Conservation (phyloP, 2,797 vertebrate species). For the Percopsis omiscomaycus region DNA sequence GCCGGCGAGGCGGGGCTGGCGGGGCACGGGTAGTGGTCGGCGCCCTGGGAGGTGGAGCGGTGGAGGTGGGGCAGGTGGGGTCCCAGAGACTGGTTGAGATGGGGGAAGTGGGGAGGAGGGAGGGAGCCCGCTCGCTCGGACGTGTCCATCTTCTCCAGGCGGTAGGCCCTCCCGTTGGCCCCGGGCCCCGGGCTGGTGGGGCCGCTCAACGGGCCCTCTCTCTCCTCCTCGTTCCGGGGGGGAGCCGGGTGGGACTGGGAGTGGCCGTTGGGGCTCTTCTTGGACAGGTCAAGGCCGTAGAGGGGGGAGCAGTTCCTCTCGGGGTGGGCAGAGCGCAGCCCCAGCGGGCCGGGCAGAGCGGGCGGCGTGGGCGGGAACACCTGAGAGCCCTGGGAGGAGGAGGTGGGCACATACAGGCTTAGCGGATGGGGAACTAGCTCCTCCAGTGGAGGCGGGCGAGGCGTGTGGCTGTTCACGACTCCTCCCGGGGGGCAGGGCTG, state of each 20-base stretch:
- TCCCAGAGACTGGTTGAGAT: slow-evolving; percentile 77
- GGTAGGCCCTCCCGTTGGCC: slow-evolving; percentile 74
- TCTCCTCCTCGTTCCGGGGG: slow-evolving; percentile 79
- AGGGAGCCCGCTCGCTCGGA: slow-evolving; percentile 69
- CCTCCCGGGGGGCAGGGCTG: slow-evolving; percentile 86
- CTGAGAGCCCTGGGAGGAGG: slow-evolving; percentile 81
- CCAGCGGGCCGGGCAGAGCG: slow-evolving; percentile 73
- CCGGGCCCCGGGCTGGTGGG: slow-evolving; percentile 80
- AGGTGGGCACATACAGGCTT: slow-evolving; percentile 85
- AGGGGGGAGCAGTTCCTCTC: slow-evolving; percentile 91
- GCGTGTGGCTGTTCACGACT: slow-evolving; percentile 70
- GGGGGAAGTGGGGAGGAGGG: slow-evolving; percentile 76
- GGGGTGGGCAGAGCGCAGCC: slow-evolving; percentile 77
- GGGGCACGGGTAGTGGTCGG: slow-evolving; percentile 74
- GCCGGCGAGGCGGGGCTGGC: slow-evolving; percentile 74
- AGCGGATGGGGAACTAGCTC: slow-evolving; percentile 79
- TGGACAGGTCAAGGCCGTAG: slow-evolving; percentile 94
- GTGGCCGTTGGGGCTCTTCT: slow-evolving; percentile 90
- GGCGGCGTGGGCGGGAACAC: slow-evolving; percentile 78
- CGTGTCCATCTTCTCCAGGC: slow-evolving; percentile 82
- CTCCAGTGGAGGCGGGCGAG: slow-evolving; percentile 77
- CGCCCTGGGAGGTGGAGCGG: slow-evolving; percentile 69
- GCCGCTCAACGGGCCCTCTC: slow-evolving; percentile 72
- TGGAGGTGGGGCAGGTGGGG: slow-evolving; percentile 81
- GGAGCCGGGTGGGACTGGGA: slow-evolving; percentile 74